Conservation (phyloP, 2,113 vertebrate genomes). For the Rattus norvegicus region DNA sequence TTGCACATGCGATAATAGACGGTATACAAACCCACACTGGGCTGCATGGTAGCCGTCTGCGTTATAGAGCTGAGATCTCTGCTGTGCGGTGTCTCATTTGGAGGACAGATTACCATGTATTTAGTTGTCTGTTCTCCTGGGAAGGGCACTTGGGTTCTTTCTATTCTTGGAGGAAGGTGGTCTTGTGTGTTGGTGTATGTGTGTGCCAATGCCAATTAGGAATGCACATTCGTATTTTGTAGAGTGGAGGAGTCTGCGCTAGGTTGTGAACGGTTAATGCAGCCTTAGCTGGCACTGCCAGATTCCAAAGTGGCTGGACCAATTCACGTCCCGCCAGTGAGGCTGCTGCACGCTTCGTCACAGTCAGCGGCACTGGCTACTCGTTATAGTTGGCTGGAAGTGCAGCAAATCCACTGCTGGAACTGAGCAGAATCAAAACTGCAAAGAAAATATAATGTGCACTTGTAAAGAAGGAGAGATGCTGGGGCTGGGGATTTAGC, state of each 20-base stretch:
- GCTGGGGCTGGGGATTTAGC: neutral
- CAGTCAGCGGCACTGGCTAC: neutral
- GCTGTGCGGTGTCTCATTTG: neutral
- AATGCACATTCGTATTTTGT: neutral
- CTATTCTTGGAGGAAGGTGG: neutral
- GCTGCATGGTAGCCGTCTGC: neutral
- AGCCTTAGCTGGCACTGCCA: neutral
- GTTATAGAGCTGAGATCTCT: neutral
- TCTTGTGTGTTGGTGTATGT: neutral
- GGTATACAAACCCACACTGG: neutral
- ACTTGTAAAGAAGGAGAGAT: neutral
- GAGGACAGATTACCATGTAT: neutral
- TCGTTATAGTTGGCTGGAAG: neutral
- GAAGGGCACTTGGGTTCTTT: neutral
- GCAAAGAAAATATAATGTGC: neutral
- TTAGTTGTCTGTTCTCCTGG: neutral
- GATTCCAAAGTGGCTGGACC: neutral
- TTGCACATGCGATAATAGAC: neutral
- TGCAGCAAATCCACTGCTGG: neutral
- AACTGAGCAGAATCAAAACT: neutral
- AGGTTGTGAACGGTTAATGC: neutral
- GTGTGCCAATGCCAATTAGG: neutral
- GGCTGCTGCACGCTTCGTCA: neutral
- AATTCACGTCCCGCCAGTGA: neutral
- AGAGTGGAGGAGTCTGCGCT: neutral